Evolutionary conservation across 2,797 vertebrate genomes (phyloP), one percentile per base, ranked within the genome.

Genomic region (Lateolabrax maculatus): DNA sequence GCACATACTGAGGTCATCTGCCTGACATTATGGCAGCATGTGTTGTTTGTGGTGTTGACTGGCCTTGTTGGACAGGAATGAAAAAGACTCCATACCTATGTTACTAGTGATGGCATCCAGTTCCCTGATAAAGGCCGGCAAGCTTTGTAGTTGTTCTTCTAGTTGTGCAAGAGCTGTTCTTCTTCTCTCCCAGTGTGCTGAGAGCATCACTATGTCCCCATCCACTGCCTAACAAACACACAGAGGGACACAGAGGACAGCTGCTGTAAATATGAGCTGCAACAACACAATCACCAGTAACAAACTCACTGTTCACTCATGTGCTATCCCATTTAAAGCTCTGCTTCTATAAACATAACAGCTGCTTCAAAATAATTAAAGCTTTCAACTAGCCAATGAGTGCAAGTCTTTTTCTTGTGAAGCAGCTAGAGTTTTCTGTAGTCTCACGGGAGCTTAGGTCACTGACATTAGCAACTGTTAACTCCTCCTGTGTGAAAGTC

Each of bases 151-250:
- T 57, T 99, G 97, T 64, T 97, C 96, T 79, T 97, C 96, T 13
- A 99, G 93, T 39, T 97, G 95, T 0, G 87, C 52, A 52, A 99
- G 89, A 46, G 96, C 95, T 1, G 87, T 90, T 88, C 88, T 95
- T 85, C 95, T 97, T 83, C 93, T 98, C 89, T 99, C 98, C 97
- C 97, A 98, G 25, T 98, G 96, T 0, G 96, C 98, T 0, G 97
- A 97, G 12, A 99, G 95, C 97, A 99, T 97, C 61, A 99, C 97
- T 64, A 98, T 95, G 85, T 98, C 97, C 5, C 97, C 97, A 75
- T 98, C 97, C 19, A 96, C 95, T 41, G 92, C 89, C 98, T 99
- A 89, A 51, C 82, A 93, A 19, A 90, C 31, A 64, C 34, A 69
- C n/a, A 49, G 9, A 36, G 8, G 10, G 0, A 13, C 3, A 9